Percentiles rank a stretch among this genome's conserved stretches.
These are phyloP conservation scores for Rhynchopsitta pachyrhyncha DNA, from an alignment of 2,113 vertebrate species.

Conservation along the genomic window DNA sequence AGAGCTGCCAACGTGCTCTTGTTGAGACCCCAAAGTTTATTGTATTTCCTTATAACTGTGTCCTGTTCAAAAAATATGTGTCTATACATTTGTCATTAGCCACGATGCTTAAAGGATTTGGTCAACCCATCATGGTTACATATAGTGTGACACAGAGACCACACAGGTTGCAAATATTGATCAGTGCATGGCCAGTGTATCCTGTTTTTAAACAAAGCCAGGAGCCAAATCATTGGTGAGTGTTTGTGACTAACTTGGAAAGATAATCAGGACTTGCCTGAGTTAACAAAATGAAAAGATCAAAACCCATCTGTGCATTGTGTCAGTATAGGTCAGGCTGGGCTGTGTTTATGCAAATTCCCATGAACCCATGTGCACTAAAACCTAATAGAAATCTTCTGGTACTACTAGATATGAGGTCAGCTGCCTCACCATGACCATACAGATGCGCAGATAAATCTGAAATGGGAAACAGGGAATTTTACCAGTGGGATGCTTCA, in stretches of 20 bases:
- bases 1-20: background rate
- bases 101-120: background rate
- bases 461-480: background rate
- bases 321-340: background rate
- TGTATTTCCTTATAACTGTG: background rate
- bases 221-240: background rate
- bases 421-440: background rate
- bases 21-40: background rate
- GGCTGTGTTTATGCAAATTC: background rate
- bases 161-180: background rate
- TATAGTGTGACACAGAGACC: background rate
- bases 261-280: background rate
- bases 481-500: background rate
- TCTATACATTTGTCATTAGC: background rate
- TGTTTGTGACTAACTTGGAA: background rate
- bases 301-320: background rate
- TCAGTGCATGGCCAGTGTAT: too few relatives aligned
- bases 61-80: background rate
- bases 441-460: background rate
- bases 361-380: background rate
- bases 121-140: fast-evolving
- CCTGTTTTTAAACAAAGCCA: background rate
- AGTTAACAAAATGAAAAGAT: background rate
- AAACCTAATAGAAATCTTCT: background rate
- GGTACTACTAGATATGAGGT: background rate